Percentiles rank a stretch among this genome's conserved stretches.
Evolutionary conservation across 2,888 invertebrate genomes (phyloP).

Genomic region (Sphaerophoria rueppellii): DNA sequence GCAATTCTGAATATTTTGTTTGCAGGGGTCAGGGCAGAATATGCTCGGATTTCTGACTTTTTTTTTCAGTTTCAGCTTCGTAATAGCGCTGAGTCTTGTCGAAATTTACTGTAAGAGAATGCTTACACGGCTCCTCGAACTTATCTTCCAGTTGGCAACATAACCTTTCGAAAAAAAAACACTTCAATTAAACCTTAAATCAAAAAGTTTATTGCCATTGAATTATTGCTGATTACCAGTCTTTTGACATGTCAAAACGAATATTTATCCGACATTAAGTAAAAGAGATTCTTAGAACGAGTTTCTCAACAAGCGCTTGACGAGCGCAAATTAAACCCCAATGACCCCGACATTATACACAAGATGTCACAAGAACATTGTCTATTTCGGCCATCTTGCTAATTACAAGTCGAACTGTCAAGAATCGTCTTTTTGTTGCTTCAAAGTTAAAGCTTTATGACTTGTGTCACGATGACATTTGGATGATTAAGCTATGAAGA

Average conservation of each 20-base stretch:
- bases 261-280: slow-evolving; percentile 25
- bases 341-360: slow-evolving; percentile 56
- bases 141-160: slow-evolving; percentile 23
- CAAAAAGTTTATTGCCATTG: slow-evolving; percentile 53
- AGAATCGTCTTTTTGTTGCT: not conserved
- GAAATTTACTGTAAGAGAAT: too few species aligned
- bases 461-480: slow-evolving; percentile 54
- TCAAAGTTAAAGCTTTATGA: slow-evolving; percentile 28
- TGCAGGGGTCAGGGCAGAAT: too few species aligned
- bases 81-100: too few species aligned
- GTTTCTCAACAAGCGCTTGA: slow-evolving; percentile 17
- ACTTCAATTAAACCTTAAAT: slow-evolving; percentile 56
- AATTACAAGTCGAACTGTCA: slow-evolving; percentile 29
- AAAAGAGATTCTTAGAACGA: slow-evolving; percentile 44
- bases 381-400: slow-evolving; percentile 66
- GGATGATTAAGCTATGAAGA: slow-evolving; percentile 52
- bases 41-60: too few species aligned
- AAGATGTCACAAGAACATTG: slow-evolving; percentile 61
- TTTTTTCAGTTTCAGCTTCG: too few species aligned
- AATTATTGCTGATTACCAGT: slow-evolving; percentile 54
- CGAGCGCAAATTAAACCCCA: slow-evolving; percentile 36
- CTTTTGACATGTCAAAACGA: slow-evolving; percentile 22
- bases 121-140: too few species aligned
- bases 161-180: slow-evolving; percentile 40
- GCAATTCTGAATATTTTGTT: too few species aligned